phyloP scores from a whole-genome alignment of 2,888 invertebrate genomes.

The Hoplodrina blanda region DNA sequence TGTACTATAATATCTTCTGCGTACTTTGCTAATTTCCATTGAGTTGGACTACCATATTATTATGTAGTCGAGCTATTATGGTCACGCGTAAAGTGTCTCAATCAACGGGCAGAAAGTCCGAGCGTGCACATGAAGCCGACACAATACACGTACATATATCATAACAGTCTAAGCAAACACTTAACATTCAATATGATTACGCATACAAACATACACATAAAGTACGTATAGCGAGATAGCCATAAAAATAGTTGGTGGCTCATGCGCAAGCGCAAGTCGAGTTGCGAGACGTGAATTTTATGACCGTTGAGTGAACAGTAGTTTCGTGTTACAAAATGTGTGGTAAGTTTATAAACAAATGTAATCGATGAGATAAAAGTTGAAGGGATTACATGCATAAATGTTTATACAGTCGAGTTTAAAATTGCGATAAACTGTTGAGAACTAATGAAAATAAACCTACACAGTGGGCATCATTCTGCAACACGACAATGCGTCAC shows the following conservation, averaged over 20 bases:
- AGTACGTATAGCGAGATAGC: conserved; percentile 52
- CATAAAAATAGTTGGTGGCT: conserved; percentile 56
- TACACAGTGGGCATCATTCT: neutral
- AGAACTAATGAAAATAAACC: conserved; percentile 9
- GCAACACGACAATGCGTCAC: neutral
- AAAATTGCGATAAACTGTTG: conserved; percentile 9
- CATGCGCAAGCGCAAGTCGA: conserved; percentile 49
- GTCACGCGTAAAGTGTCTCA: conserved; percentile 42
- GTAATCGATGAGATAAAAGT: conserved; percentile 34
- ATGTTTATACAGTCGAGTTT: conserved; percentile 2
- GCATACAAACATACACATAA: conserved; percentile 45
- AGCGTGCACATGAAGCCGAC: conserved; percentile 22
- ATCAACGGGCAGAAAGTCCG: conserved; percentile 40
- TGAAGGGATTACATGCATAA: conserved; percentile 3
- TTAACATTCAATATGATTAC: conserved; percentile 61
- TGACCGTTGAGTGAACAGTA: conserved; percentile 48
- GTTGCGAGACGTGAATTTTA: conserved; percentile 55
- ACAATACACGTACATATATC: conserved; percentile 48
- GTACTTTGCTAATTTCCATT: neutral
- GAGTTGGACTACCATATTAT: neutral
- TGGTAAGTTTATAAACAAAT: conserved; percentile 47
- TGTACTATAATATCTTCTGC: too few species aligned
- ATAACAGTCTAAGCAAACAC: conserved; percentile 56
- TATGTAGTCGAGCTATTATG: conserved; percentile 26
- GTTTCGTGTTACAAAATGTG: conserved; percentile 48